phyloP scores from a whole-genome alignment of 2,888 invertebrate genomes.

The Thera obeliscata region DNA sequence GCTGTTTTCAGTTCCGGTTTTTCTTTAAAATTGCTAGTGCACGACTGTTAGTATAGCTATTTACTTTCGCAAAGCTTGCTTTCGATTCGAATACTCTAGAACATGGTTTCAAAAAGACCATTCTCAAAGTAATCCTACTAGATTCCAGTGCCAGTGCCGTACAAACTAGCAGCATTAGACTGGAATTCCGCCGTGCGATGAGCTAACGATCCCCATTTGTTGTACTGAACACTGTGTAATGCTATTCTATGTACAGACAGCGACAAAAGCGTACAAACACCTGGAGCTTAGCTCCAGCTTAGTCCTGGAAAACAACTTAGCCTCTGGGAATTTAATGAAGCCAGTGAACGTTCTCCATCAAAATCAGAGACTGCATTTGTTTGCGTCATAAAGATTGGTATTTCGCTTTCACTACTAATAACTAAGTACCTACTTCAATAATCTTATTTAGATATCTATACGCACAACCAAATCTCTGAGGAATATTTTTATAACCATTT shows the following conservation, averaged over 20 bases:
- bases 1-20: no score
- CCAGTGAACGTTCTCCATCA: not conserved
- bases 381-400: no score
- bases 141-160: conserved; percentile 16
- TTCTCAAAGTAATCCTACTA: not conserved
- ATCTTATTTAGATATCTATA: no score
- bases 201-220: conserved; percentile 63
- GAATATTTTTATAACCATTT: no score
- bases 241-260: conserved; percentile 33
- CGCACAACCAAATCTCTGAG: no score
- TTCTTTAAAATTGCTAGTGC: no score
- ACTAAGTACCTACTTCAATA: no score
- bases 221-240: conserved; percentile 32
- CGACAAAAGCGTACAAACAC: conserved; percentile 29
- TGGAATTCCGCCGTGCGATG: conserved; percentile 49
- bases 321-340: conserved; percentile 1
- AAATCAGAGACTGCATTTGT: not conserved
- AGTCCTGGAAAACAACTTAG: conserved; percentile 5
- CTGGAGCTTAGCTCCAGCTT: conserved; percentile 10
- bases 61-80: no score
- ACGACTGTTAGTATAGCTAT: no score
- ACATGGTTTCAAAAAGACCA: not conserved
- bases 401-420: no score
- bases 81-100: no score
- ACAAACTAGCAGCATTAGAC: conserved; percentile 33